phyloP scores from a whole-genome alignment of 2,113 vertebrate species.

The Lagenorhynchus albirostris region DNA sequence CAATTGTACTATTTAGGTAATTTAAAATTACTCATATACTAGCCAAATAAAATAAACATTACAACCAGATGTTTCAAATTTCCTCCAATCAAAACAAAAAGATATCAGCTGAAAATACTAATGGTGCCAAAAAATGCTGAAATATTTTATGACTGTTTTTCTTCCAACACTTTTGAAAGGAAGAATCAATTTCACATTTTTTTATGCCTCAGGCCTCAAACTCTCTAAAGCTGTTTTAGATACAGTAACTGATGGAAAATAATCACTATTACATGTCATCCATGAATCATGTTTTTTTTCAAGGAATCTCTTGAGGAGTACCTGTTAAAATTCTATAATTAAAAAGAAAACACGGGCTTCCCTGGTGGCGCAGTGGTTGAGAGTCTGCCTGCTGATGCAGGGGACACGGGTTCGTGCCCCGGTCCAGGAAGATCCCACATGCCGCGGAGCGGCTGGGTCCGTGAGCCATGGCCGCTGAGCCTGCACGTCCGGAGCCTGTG shows the following conservation, averaged over 20 bases:
- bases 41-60: slow-evolving; percentile 18
- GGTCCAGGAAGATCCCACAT: no score
- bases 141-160: background rate
- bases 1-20: background rate
- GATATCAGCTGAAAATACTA: slow-evolving; percentile 9
- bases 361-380: no score
- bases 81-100: background rate
- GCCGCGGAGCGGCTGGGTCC: no score
- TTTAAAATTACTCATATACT: background rate
- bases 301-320: background rate
- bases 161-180: background rate
- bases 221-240: background rate
- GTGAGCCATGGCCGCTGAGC: no score
- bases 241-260: background rate
- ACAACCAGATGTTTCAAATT: background rate
- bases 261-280: background rate
- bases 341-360: background rate
- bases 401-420: no score
- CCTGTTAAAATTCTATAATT: background rate
- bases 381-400: no score
- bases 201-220: background rate
- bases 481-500: no score
- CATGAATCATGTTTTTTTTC: background rate
- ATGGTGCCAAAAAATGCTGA: background rate
- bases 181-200: background rate